These are phyloP conservation scores for Arion vulgaris DNA, from an alignment of 1,140 invertebrate species.

Conservation along the genomic window DNA sequence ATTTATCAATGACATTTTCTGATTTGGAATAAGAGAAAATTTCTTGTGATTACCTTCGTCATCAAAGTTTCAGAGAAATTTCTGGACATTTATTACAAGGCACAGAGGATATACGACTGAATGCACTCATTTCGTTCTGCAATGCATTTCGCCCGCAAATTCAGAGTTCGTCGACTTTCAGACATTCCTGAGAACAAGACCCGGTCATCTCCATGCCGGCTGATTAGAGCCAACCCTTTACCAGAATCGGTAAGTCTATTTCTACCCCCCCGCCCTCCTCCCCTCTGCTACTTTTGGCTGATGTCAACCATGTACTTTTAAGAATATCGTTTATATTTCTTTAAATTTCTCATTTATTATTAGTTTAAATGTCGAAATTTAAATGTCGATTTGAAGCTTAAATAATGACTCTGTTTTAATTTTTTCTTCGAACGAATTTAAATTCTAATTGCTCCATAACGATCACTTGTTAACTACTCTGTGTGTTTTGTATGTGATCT, in stretches of 20 bases:
- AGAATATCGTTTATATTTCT: not conserved
- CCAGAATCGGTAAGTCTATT: constrained; percentile 13
- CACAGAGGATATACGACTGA: not conserved
- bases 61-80: not conserved
- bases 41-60: not conserved
- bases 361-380: no score
- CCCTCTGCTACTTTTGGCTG: not conserved
- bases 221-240: constrained; percentile 10
- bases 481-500: no score
- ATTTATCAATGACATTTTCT: no score
- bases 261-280: no score
- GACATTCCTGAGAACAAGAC: constrained; percentile 31
- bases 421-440: no score
- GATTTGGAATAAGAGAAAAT: not conserved
- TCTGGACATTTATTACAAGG: not conserved
- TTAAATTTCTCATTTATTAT: no score
- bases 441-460: no score
- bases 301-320: not conserved
- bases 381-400: no score
- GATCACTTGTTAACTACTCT: no score
- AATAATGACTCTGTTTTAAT: no score
- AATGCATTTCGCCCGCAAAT: constrained; percentile 32
- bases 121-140: not conserved
- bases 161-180: constrained; percentile 20
- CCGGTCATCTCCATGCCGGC: not conserved